Percentiles rank a stretch among this genome's conserved stretches.
Conservation (phyloP, 1,140 invertebrate species). For the Adelges cooleyi region DNA sequence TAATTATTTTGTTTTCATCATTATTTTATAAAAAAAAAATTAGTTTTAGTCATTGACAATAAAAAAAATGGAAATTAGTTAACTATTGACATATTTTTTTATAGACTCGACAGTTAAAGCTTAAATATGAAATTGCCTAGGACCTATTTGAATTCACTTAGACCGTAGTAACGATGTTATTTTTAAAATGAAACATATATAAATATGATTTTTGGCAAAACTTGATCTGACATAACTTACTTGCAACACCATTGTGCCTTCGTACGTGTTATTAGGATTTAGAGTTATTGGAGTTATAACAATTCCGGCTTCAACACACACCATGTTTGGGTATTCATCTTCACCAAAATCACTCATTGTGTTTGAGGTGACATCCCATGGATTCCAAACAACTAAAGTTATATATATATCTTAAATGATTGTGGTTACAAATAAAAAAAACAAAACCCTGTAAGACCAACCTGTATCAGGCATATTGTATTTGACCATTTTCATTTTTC, state of each 20-base stretch:
- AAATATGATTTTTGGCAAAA: no score
- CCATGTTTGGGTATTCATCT: conserved; percentile 89
- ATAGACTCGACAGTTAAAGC: no score
- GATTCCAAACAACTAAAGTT: conserved; percentile 81
- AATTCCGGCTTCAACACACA: conserved; percentile 87
- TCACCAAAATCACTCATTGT: conserved; percentile 88
- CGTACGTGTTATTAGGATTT: conserved; percentile 73
- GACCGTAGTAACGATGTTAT: background rate
- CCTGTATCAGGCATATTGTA: conserved; percentile 87
- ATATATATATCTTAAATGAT: background rate
- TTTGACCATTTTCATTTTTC: conserved; percentile 84
- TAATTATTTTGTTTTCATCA: no score
- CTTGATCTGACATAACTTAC: conserved; percentile 40
- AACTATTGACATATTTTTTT: no score
- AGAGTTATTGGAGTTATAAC: conserved; percentile 74
- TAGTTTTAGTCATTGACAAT: no score
- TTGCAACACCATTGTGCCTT: conserved; percentile 75
- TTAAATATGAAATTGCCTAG: background rate
- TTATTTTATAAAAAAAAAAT: no score
- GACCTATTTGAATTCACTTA: background rate
- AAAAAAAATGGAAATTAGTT: no score
- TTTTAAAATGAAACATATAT: background rate
- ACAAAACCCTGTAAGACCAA: conserved; percentile 35
- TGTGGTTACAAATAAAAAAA: no score
- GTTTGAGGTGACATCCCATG: conserved; percentile 83